These are phyloP conservation scores for Caenorhabditis plicata DNA, from an alignment of 2,888 invertebrate species.

Conservation along the genomic window DNA sequence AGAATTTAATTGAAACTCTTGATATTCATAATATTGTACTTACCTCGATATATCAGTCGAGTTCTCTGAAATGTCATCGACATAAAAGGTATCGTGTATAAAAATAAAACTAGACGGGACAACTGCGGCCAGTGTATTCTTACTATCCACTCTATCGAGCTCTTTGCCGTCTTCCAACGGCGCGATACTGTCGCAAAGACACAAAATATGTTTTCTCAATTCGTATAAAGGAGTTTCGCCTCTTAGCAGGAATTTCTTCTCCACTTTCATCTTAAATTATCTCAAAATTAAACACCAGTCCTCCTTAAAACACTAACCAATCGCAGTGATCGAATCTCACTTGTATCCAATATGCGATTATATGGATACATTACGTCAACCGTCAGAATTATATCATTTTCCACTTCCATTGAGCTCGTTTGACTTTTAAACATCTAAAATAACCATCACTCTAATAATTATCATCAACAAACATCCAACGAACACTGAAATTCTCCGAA, in stretches of 20 bases:
- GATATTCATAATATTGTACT: background rate
- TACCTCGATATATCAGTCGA: slow-evolving; percentile 19
- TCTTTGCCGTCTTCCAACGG: slow-evolving; percentile 37
- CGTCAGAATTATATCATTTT: slow-evolving; percentile 16
- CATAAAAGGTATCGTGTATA: slow-evolving; percentile 48
- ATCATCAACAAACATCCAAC: no score
- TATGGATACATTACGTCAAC: slow-evolving; percentile 10
- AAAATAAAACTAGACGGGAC: slow-evolving; percentile 48
- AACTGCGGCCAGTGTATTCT: slow-evolving; percentile 5
- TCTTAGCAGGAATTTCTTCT: slow-evolving; percentile 34
- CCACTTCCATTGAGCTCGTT: no score
- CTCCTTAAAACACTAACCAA: slow-evolving; percentile 12
- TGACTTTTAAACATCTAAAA: no score
- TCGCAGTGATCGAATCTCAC: slow-evolving; percentile 13
- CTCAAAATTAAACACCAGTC: background rate
- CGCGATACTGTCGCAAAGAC: slow-evolving; percentile 35
- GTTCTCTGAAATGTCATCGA: slow-evolving; percentile 16
- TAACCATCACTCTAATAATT: no score
- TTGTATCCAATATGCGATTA: slow-evolving; percentile 10
- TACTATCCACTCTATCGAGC: slow-evolving; percentile 23
- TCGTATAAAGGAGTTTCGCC: slow-evolving; percentile 32
- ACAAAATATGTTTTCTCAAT: slow-evolving; percentile 31
- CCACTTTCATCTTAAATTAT: slow-evolving; percentile 18
- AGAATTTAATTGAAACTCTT: slow-evolving; percentile 1
- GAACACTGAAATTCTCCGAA: no score